Percentiles rank a stretch among this genome's conserved stretches.
phyloP scores from a whole-genome alignment of 1,140 invertebrate genomes.

The Xylocopa sonorina region DNA sequence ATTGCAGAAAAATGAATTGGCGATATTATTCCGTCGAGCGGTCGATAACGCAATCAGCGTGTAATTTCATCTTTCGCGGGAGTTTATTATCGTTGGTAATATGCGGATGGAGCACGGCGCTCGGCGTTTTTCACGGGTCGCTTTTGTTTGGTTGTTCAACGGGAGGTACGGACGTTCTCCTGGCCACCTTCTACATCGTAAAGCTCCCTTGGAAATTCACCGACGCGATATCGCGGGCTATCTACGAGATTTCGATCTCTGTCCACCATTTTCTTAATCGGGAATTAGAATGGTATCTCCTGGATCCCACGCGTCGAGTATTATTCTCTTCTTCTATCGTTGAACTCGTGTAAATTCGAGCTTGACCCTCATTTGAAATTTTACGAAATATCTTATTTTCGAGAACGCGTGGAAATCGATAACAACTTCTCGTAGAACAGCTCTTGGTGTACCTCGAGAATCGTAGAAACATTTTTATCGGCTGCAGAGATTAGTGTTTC shows the following conservation, averaged over 20 bases:
- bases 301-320: too few relatives aligned
- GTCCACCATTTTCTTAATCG: conserved; percentile 5
- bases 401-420: too few relatives aligned
- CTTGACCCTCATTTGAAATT: too few relatives aligned
- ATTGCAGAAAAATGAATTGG: background rate
- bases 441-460: accelerated
- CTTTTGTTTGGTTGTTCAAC: conserved; percentile 2
- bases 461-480: background rate
- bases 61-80: background rate
- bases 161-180: background rate
- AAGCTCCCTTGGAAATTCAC: conserved; percentile 36
- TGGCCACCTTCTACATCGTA: background rate
- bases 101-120: too few relatives aligned
- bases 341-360: too few relatives aligned
- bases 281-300: background rate
- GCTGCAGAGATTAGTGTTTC: background rate
- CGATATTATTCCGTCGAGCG: background rate
- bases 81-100: background rate
- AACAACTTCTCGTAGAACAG: too few relatives aligned
- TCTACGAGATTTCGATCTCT: conserved; percentile 28
- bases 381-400: too few relatives aligned
- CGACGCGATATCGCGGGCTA: background rate
- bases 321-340: background rate
- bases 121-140: background rate
- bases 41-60: background rate